Conservation (phyloP, 2,113 vertebrate species). For the Semicossyphus pulcher region DNA sequence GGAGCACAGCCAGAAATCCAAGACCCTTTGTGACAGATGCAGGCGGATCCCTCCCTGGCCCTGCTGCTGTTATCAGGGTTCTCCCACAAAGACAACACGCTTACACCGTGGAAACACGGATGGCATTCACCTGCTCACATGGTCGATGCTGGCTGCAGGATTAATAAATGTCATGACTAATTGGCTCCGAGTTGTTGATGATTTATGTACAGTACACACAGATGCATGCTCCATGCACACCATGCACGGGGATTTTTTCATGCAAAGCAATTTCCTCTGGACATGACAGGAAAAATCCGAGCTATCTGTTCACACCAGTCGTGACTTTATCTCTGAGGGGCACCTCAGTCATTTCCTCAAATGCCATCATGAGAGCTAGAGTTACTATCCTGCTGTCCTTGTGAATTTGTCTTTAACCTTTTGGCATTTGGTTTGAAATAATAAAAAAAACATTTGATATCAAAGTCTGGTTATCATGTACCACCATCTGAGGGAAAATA, state of each 20-base stretch:
- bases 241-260: not conserved
- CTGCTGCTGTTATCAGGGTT: slow-evolving; percentile 28
- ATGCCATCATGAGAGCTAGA: slow-evolving; percentile 52
- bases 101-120: not conserved
- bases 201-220: slow-evolving; percentile 16
- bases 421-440: not conserved
- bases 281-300: slow-evolving; percentile 8
- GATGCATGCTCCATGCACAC: not conserved
- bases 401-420: slow-evolving; percentile 34
- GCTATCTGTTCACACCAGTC: slow-evolving; percentile 28
- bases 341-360: slow-evolving; percentile 49
- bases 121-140: slow-evolving; percentile 13
- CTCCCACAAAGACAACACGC: slow-evolving; percentile 21
- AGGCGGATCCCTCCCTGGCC: not conserved
- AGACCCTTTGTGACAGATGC: slow-evolving; percentile 22
- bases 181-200: slow-evolving; percentile 38
- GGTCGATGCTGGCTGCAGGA: slow-evolving; percentile 5
- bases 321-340: slow-evolving; percentile 38
- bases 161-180: slow-evolving; percentile 50
- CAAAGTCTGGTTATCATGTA: too few relatives aligned
- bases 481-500: too few relatives aligned
- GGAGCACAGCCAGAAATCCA: slow-evolving; percentile 30
- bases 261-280: slow-evolving; percentile 23
- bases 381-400: not conserved
- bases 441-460: too few relatives aligned